These are phyloP conservation scores for Lagodon rhomboides DNA, from an alignment of 2,797 vertebrate genomes.

Conservation along the genomic window DNA sequence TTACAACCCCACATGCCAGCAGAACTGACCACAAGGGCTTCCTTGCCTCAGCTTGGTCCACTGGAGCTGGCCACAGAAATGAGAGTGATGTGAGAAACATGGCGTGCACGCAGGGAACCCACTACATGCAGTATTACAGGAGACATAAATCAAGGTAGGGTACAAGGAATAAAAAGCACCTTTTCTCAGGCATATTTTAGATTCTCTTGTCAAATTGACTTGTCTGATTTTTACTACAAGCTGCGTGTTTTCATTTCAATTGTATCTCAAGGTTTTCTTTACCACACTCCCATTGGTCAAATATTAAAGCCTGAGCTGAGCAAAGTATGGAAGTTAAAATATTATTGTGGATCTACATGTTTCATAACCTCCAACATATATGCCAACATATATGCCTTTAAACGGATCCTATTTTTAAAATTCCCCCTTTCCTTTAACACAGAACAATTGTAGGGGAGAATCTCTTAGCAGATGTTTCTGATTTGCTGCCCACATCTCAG, in stretches of 20 bases:
- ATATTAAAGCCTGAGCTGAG: conserved; percentile 6
- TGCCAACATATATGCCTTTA: too few relatives aligned
- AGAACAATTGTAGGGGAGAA: not conserved
- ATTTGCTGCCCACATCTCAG: too few relatives aligned
- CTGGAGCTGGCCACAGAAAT: conserved; percentile 61
- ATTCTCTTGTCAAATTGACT: conserved; percentile 31
- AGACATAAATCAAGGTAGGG: conserved; percentile 57
- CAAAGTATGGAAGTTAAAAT: conserved; percentile 9
- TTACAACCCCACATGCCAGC: conserved; percentile 75
- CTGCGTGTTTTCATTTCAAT: conserved; percentile 39
- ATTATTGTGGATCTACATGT: conserved; percentile 19
- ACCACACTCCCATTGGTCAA: conserved; percentile 13
- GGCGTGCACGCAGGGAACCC: conserved; percentile 55
- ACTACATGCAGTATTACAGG: conserved; percentile 47
- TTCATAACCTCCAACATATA: not conserved
- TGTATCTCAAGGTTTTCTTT: conserved; percentile 34
- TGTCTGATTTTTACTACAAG: conserved; percentile 25
- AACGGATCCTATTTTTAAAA: not conserved
- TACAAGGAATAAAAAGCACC: conserved; percentile 32
- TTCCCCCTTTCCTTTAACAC: too few relatives aligned
- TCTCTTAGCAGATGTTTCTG: not conserved
- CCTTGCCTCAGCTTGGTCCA: conserved; percentile 53
- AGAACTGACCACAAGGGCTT: conserved; percentile 66
- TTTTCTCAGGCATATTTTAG: conserved; percentile 28
- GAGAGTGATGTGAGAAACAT: conserved; percentile 71